A percentile compares a stretch with the other conserved stretches of the same genome.
Conservation (phyloP, 2,797 vertebrate species). For the Ceryle rudis region DNA sequence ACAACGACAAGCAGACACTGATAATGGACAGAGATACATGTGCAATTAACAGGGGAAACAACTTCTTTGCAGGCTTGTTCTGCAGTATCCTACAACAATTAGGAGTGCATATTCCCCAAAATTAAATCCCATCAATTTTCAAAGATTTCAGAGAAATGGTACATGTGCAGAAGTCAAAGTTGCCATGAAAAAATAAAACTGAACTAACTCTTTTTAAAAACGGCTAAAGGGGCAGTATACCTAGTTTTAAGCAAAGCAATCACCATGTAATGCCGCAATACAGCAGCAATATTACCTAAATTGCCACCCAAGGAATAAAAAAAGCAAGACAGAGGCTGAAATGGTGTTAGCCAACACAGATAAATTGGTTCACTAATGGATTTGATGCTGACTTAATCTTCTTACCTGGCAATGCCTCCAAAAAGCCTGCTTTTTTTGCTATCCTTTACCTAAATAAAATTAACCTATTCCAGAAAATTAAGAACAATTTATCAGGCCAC, state of each 20-base stretch:
- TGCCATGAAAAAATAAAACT: neutral
- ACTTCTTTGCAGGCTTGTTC: neutral
- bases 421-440: neutral
- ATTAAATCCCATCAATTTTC: neutral
- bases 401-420: neutral
- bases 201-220: neutral
- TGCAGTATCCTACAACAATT: neutral
- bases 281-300: neutral
- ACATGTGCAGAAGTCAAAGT: neutral
- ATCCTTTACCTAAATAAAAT: conserved; percentile 32
- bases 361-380: neutral
- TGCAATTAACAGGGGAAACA: neutral
- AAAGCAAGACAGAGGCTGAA: neutral
- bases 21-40: neutral
- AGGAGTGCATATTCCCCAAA: neutral
- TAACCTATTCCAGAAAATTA: conserved; percentile 45
- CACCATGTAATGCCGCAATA: neutral
- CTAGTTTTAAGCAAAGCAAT: neutral
- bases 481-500: conserved; percentile 40
- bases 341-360: neutral
- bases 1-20: neutral
- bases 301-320: neutral
- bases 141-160: neutral
- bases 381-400: conserved; percentile 46
- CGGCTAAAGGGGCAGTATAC: neutral